Base-by-base conservation (phyloP, 2,888 invertebrate species). In the Lasioglossum lativentre region DNA sequence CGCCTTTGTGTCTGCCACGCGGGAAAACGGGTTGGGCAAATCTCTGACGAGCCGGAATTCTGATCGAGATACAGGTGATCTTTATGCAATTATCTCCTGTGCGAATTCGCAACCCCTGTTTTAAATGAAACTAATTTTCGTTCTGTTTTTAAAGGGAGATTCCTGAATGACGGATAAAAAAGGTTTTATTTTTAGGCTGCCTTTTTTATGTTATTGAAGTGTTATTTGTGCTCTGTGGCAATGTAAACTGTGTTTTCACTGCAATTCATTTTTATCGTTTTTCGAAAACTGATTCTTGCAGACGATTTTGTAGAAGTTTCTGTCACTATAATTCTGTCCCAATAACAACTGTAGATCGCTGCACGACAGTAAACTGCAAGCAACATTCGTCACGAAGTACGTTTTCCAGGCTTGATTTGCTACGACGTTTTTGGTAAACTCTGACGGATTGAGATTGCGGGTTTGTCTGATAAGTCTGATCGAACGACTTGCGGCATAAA, bases 1-100 rank as follows among this genome's bases (percentile, higher is more conserved):
- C 30, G 70, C 70, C 40, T 70, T 70, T 40, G 40, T 70, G 70
- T 70, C 40, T 70, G 40, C 40, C 68, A 23, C 38, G 38, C 30
- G n/a, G 66, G 38, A n/a, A 70, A 70, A 2, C 12, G 40, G n/a
- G 38, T 0, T 68, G 4, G 38, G 38, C 23, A 12, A 68, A 38
- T 68, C 38, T 23, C 34, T 34, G 38, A 68, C 68, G 34, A 68
- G 8, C 34, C 23, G 38, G 68, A 63, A 63, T 63, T 8, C 63
- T 30, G 63, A 63, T 63, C 63, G 63, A 30, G 19, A 34, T 30
- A 30, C 63, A 56, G 30, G 30, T 19, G 63, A 63, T 63, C 63
- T 63, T 30, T 63, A 63, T 63, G 63, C 63, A 63, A 63, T 63
- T 34, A 19, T 63, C 2, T 16, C 19, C 30, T 0, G 2, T 2